phyloP scores from a whole-genome alignment of 2,113 vertebrate genomes.

The Petromus typicus region DNA sequence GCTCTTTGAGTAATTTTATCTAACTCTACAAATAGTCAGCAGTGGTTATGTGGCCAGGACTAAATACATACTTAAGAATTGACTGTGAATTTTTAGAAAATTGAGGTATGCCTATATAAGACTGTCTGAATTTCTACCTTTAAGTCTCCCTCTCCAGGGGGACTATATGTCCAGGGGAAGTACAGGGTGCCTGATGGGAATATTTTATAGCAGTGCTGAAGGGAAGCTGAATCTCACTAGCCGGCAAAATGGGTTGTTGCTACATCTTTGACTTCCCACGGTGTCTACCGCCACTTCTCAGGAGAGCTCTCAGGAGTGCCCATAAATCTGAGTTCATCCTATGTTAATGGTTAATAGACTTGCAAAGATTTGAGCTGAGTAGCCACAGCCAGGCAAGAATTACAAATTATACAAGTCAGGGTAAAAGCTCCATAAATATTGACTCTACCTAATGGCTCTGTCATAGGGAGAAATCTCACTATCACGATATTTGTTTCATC shows the following conservation, averaged over 20 bases:
- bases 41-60: not conserved
- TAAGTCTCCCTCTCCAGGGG: not conserved
- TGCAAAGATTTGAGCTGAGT: slow-evolving; percentile 74
- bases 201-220: not conserved
- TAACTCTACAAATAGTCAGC: not conserved
- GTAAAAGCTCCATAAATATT: slow-evolving; percentile 86
- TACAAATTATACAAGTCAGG: slow-evolving; percentile 80
- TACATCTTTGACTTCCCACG: not conserved
- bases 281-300: not conserved
- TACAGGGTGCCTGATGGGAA: not conserved
- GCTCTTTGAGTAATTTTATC: not conserved
- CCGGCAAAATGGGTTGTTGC: not conserved
- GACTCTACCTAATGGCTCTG: slow-evolving; percentile 75
- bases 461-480: slow-evolving; percentile 74
- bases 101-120: not conserved
- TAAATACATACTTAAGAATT: slow-evolving; percentile 17
- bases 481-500: slow-evolving; percentile 62
- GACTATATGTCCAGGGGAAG: not conserved
- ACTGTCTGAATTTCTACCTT: not conserved
- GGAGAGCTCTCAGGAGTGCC: not conserved
- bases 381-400: slow-evolving; percentile 56
- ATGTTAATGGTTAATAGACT: slow-evolving; percentile 69
- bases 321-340: slow-evolving; percentile 70
- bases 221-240: not conserved
- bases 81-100: not conserved